Conservation (phyloP, 2,888 invertebrate species). For the Operophtera brumata region DNA sequence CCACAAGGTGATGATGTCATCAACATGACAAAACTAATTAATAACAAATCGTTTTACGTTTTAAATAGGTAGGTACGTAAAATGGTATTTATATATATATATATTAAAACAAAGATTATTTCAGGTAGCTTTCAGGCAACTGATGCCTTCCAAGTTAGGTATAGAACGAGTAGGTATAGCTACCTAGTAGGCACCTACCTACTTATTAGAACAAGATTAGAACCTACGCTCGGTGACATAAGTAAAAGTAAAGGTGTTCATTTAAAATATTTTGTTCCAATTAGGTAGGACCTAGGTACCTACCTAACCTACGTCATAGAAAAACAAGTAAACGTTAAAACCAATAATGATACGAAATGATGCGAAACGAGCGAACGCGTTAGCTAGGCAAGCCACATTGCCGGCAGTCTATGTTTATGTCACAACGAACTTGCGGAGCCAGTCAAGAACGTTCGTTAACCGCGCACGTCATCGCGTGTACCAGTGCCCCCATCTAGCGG, state of each 20-base stretch:
- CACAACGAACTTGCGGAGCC: conserved; percentile 67
- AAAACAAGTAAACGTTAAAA: neutral
- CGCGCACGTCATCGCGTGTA: conserved; percentile 65
- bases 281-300: neutral
- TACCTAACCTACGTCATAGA: neutral
- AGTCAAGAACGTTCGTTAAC: conserved; percentile 81
- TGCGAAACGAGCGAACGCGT: neutral
- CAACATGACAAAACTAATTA: conserved; percentile 16
- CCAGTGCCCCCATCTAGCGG: conserved; percentile 76
- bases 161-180: too few species aligned
- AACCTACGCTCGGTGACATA: too few species aligned
- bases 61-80: too few species aligned
- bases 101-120: too few species aligned
- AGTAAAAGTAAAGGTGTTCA: too few species aligned
- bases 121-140: too few species aligned
- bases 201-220: too few species aligned
- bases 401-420: conserved; percentile 40
- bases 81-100: too few species aligned
- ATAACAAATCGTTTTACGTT: neutral
- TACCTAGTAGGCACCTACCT: too few species aligned
- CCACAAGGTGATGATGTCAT: conserved; percentile 46
- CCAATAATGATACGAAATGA: neutral
- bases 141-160: too few species aligned
- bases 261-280: neutral
- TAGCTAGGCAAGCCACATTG: conserved; percentile 1